Base-by-base conservation (phyloP, 2,888 invertebrate species). In the Sminthurinus aureus region DNA sequence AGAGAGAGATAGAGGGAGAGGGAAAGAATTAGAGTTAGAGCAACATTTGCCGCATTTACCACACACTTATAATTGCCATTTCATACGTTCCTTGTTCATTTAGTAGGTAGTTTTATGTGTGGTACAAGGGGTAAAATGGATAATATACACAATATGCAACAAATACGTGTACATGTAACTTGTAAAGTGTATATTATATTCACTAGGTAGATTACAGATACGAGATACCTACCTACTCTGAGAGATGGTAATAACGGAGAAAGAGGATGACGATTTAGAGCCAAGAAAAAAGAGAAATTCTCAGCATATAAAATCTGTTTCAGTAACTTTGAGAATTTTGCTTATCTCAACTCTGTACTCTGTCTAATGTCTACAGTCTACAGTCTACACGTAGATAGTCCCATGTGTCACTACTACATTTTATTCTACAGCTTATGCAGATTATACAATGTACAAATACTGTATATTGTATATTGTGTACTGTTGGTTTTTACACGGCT, bases 1-100 rank as follows among this genome's bases (percentile, higher is more conserved):
- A 76, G 50, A 38, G 66, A 64, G 66, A 66, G 52, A 74, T 13
- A 58, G 1, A 58, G 58, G 0, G 71, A 71, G 71, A 71, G 8
- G 24, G 71, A 9, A 24, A 26, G 73, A 24, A 24, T 11, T 4
- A 73, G 73, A 76, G 38, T 38, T 38, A 12, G 50, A 38, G 66
- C 51, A 79, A 74, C 81, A 81, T 81, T 75, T 73, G 73, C 80
- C 73, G 73, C 80, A 80, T 38, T 80, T 73, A 73, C 81, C 74
- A 75, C 81, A 81, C 74, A 81, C 74, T 81, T 81, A 81, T 81
- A 81, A 81, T 81, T 81, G 81, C 74, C 74, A 81, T 74, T 81
- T 79, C 73, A 71, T 71, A 71, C 6, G 24, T 15, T 13, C 71
- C 13, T 58, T 15, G 58, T 38, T 38, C 38, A 38, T 67, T 67